These are phyloP conservation scores for Agriopis leucophaearia DNA, from an alignment of 2,888 invertebrate species.

Conservation along the genomic window DNA sequence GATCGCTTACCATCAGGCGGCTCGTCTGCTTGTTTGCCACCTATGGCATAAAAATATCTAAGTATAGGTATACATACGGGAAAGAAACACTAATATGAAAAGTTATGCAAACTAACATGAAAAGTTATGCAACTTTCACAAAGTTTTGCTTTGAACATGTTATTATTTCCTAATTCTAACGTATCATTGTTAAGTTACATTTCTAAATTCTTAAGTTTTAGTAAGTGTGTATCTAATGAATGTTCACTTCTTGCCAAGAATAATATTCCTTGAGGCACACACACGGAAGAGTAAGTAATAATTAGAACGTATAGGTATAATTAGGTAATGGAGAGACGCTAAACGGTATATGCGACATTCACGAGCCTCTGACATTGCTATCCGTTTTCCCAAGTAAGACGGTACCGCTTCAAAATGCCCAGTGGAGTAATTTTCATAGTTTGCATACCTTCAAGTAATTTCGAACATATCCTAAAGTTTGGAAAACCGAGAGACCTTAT, in stretches of 20 bases:
- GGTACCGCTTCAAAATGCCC: conserved; percentile 71
- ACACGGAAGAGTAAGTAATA: conserved; percentile 18
- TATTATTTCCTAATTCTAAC: conserved; percentile 3
- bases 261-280: conserved; percentile 28
- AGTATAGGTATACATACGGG: too few species aligned
- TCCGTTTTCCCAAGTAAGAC: conserved; percentile 1
- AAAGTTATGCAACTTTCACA: background rate
- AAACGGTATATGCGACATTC: conserved; percentile 41
- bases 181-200: background rate
- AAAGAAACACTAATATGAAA: too few species aligned
- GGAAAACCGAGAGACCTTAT: conserved; percentile 76
- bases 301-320: conserved; percentile 54
- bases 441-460: conserved; percentile 89
- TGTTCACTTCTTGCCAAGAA: conserved; percentile 35
- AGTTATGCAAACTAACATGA: too few species aligned
- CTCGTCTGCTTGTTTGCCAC: too few species aligned
- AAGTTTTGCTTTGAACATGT: conserved; percentile 10
- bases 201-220: too few species aligned
- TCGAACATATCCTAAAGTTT: conserved; percentile 87
- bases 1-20: too few species aligned
- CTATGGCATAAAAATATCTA: too few species aligned
- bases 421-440: conserved; percentile 89
- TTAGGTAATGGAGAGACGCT: conserved; percentile 53
- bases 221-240: conserved; percentile 26
- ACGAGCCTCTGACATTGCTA: conserved; percentile 6